Base-by-base conservation (phyloP, 2,888 invertebrate genomes). In the Rotaria socialis region DNA sequence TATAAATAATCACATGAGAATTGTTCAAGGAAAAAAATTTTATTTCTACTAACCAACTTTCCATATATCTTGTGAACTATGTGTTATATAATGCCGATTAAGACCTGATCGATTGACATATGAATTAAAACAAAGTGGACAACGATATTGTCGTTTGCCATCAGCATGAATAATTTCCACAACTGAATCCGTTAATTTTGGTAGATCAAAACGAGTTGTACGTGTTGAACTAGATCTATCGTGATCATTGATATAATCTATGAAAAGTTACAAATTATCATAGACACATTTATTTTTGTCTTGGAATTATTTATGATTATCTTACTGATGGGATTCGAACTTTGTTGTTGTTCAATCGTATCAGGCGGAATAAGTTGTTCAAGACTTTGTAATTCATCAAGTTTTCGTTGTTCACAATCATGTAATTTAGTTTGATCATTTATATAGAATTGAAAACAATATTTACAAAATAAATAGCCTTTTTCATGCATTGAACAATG, bases 21-120 rank as follows among this genome's bases (percentile, higher is more conserved):
- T 55, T 47, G 11, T 47, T 11, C 14, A 52, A 52, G 2, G 5
- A 55, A 55, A 55, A 55, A 55, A 55, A 1, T 22, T 55, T 52
- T 52, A 11, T 27, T 60, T 60, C 27, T 35, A 67, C 67, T 35
- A 35, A 67, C 67, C 84, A 84, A 56, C 84, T 84, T 84, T 84
- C 84, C 84, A 84, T 35, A 84, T 55, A 16, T 84, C 84, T 55
- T 84, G 55, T 55, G 84, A 56, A 50, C 52, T 52, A 84, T 84
- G 84, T 41, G 84, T 84, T 16, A 84, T 84, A 84, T 84, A 84
- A 55, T 84, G 84, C 24, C 84, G 52, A 84, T 84, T 84, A 11
- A 84, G 55, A 41, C 84, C 84, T n/a, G 52, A 52, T 55, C 84
- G 50, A 55, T 84, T 84, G 5, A 47, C 84, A 41, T 84, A 84